Percentiles rank a stretch among this genome's conserved stretches.
phyloP scores from a whole-genome alignment of 1,140 invertebrate genomes.

The Delia radicum region DNA sequence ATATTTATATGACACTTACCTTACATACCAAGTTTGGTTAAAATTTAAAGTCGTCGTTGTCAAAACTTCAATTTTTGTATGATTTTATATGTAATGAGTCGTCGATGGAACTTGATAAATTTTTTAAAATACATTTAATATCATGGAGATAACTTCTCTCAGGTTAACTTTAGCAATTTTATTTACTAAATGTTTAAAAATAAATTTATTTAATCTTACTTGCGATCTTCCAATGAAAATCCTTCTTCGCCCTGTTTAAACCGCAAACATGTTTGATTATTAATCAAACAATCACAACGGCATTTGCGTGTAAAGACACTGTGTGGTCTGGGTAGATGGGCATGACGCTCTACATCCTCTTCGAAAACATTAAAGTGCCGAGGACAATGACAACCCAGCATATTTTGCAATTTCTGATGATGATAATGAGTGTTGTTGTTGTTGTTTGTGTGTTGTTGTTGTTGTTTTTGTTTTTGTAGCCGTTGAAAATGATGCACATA shows the following conservation, averaged over 20 bases:
- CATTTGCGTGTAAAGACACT: constrained; percentile 29
- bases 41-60: too few relatives aligned
- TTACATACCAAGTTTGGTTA: too few relatives aligned
- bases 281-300: constrained; percentile 47
- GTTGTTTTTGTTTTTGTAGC: background rate
- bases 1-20: too few relatives aligned
- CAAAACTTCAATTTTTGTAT: too few relatives aligned
- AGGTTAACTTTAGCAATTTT: too few relatives aligned
- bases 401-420: background rate
- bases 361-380: constrained; percentile 43
- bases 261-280: constrained; percentile 41
- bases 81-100: too few relatives aligned
- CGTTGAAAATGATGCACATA: background rate
- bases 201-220: constrained; percentile 34
- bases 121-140: too few relatives aligned
- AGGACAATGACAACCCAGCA: constrained; percentile 38
- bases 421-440: background rate
- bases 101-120: too few relatives aligned
- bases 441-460: background rate
- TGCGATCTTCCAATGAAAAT: constrained; percentile 45
- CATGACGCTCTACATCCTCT: constrained; percentile 18
- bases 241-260: constrained; percentile 50
- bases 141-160: too few relatives aligned
- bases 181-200: too few relatives aligned
- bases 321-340: background rate